Conservation (phyloP, 2,113 vertebrate species). For the Psophia crepitans region DNA sequence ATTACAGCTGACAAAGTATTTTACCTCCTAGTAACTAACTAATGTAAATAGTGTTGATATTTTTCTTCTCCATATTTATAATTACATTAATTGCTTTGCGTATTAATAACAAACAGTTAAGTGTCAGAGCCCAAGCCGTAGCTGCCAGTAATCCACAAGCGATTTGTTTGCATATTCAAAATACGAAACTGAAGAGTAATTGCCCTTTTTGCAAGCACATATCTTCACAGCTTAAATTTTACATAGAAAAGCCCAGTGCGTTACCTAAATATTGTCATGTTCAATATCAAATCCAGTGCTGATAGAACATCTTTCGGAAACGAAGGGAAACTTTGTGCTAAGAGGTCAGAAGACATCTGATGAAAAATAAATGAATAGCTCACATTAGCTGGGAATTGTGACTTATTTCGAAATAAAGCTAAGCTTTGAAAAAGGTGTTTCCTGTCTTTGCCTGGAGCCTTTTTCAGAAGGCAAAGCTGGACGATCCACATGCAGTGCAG, state of each 20-base stretch:
- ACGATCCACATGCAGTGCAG: not conserved
- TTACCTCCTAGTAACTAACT: conserved; percentile 29
- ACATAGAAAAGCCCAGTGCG: not conserved
- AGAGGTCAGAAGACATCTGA: not conserved
- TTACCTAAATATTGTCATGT: not conserved
- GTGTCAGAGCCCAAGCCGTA: conserved; percentile 2
- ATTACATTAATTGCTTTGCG: conserved; percentile 38
- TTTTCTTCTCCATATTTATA: conserved; percentile 30
- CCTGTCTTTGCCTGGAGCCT: not conserved
- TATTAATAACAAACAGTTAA: conserved; percentile 25
- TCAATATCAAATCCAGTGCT: not conserved
- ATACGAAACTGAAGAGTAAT: not conserved
- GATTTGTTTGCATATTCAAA: not conserved
- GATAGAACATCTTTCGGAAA: not conserved
- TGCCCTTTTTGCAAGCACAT: not conserved
- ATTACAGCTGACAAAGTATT: conserved; percentile 52
- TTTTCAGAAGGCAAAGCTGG: not conserved
- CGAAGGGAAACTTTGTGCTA: not conserved
- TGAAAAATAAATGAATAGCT: not conserved
- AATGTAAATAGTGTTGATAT: conserved; percentile 12
- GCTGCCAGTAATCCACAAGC: conserved; percentile 35
- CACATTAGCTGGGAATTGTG: not conserved
- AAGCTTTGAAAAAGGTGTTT: not conserved
- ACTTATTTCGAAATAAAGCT: not conserved
- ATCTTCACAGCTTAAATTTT: not conserved